These are phyloP conservation scores for Empidonax traillii DNA, from an alignment of 2,113 vertebrate species.

Conservation along the genomic window DNA sequence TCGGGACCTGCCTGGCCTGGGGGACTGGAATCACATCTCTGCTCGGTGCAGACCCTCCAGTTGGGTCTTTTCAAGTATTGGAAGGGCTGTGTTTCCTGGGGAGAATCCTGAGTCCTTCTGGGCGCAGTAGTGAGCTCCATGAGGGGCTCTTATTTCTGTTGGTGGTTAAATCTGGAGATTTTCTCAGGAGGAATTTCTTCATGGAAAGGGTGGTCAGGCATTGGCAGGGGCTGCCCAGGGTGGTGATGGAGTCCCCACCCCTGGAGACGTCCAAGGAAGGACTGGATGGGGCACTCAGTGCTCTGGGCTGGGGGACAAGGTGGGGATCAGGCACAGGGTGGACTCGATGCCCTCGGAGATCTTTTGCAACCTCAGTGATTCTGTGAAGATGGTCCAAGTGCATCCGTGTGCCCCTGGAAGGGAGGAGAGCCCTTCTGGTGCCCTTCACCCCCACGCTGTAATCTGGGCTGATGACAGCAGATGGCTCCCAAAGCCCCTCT, in stretches of 20 bases:
- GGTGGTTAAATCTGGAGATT: background rate
- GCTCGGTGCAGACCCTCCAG: background rate
- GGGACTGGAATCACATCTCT: background rate
- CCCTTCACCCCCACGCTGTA: background rate
- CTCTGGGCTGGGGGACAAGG: background rate
- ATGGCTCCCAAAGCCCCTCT: background rate
- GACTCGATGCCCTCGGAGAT: background rate
- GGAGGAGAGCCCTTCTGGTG: background rate
- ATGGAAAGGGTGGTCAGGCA: background rate
- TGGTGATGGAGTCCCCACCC: too few species aligned
- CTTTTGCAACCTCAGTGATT: background rate
- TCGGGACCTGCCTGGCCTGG: background rate
- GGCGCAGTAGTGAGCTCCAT: background rate
- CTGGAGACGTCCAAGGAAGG: background rate
- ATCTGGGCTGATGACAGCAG: background rate
- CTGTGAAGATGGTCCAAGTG: background rate
- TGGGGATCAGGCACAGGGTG: background rate
- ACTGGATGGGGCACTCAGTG: background rate
- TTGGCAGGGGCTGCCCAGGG: background rate
- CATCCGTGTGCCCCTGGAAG: background rate
- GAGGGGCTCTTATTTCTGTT: background rate
- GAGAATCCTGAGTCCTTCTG: background rate
- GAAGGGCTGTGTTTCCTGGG: fast-evolving
- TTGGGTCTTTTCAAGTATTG: background rate
- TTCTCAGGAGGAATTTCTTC: background rate